Conservation (phyloP, 2,888 invertebrate genomes). For the Xestobium rufovillosum region DNA sequence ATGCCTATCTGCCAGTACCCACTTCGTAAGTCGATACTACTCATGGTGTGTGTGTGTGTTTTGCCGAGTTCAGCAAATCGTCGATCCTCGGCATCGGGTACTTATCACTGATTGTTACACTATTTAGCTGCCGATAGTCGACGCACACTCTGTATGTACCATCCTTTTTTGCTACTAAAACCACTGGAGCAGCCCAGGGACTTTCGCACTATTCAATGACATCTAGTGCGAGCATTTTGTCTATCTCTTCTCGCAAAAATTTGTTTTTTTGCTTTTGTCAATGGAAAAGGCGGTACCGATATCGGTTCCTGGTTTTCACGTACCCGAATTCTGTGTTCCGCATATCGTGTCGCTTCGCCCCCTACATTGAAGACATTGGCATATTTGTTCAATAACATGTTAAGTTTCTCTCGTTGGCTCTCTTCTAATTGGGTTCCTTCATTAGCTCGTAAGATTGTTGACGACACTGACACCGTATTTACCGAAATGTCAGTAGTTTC, state of each 20-base stretch:
- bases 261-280: slow-evolving; percentile 5
- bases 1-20: slow-evolving; percentile 29
- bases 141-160: slow-evolving; percentile 20
- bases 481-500: too few relatives aligned
- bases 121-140: slow-evolving; percentile 20
- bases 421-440: too few relatives aligned
- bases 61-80: not conserved
- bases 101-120: slow-evolving; percentile 17
- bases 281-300: not conserved
- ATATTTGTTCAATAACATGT: too few relatives aligned
- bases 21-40: slow-evolving; percentile 26
- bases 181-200: slow-evolving; percentile 33
- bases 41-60: slow-evolving; percentile 19
- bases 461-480: too few relatives aligned
- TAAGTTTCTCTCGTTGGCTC: too few relatives aligned
- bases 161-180: slow-evolving; percentile 31
- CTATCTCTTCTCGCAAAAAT: slow-evolving; percentile 15
- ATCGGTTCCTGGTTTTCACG: not conserved
- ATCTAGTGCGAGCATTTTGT: slow-evolving; percentile 22
- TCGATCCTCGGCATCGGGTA: slow-evolving; percentile 23
- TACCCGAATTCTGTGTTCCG: not conserved
- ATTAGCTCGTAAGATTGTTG: too few relatives aligned
- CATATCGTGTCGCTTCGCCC: not conserved
- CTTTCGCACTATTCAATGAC: slow-evolving; percentile 23
- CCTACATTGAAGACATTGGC: too few relatives aligned